phyloP scores from a whole-genome alignment of 2,888 invertebrate species.

The Incurvaria masculella region DNA sequence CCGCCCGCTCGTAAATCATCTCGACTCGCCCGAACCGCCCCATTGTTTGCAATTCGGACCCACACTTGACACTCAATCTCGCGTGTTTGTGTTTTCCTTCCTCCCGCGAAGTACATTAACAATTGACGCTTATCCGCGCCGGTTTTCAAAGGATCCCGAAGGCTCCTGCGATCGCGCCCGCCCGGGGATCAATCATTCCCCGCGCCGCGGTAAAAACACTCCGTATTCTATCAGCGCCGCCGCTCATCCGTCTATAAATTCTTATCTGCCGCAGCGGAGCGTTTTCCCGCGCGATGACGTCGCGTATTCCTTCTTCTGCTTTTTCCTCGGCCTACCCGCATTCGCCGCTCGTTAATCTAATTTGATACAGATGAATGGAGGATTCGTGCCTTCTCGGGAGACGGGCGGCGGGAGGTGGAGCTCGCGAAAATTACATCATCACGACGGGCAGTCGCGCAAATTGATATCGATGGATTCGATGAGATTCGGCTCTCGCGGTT shows the following conservation, averaged over 20 bases:
- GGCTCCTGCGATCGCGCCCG: background rate
- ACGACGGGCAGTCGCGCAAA: background rate
- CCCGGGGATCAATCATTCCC: constrained; percentile 36
- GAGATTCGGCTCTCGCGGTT: background rate
- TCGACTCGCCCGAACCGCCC: background rate
- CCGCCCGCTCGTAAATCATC: background rate
- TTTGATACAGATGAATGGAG: background rate
- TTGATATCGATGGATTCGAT: background rate
- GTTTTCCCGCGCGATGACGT: constrained; percentile 40
- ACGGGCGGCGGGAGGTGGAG: too few species aligned
- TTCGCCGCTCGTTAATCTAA: background rate
- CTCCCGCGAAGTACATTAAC: background rate
- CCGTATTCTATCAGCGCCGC: constrained; percentile 41
- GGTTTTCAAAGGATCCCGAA: background rate
- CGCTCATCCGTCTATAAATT: constrained; percentile 44
- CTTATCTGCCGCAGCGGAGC: constrained; percentile 37
- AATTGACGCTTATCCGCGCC: background rate
- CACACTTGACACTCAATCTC: background rate
- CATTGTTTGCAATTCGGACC: background rate
- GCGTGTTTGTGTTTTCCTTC: background rate
- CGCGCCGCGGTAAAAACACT: constrained; percentile 28
- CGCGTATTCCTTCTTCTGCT: constrained; percentile 28
- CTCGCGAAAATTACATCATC: background rate
- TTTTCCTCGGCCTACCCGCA: constrained; percentile 20
- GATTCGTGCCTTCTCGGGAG: background rate